Conservation (phyloP, 2,113 vertebrate species). For the Saccopteryx leptura region DNA sequence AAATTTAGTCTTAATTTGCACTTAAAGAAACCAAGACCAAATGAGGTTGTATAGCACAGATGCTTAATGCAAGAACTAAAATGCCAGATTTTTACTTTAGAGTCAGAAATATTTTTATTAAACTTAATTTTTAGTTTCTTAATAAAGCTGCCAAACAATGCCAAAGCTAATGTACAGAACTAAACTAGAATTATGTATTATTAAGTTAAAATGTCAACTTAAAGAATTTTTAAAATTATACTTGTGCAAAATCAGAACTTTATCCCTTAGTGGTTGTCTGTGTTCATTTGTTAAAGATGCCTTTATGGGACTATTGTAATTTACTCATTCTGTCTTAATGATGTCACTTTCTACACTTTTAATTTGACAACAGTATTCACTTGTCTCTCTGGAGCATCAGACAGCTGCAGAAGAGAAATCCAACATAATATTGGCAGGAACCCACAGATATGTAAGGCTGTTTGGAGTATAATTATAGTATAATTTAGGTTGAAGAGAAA, state of each 20-base stretch:
- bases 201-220: background rate
- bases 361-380: slow-evolving; percentile 85
- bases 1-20: background rate
- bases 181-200: background rate
- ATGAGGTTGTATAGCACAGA: background rate
- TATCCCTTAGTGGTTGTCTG: slow-evolving; percentile 48
- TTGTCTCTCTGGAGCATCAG: slow-evolving; percentile 84
- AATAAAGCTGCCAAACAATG: background rate
- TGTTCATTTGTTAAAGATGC: slow-evolving; percentile 65
- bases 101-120: background rate
- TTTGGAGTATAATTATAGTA: slow-evolving; percentile 80
- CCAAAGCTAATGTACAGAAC: background rate
- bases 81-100: background rate
- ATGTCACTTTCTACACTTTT: slow-evolving; percentile 83
- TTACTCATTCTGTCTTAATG: slow-evolving; percentile 83
- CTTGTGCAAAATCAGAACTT: slow-evolving; percentile 20
- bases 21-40: background rate
- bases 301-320: slow-evolving; percentile 70
- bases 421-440: slow-evolving; percentile 82
- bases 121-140: background rate
- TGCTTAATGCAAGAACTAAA: background rate
- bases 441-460: slow-evolving; percentile 78
- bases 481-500: slow-evolving; percentile 87
- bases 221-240: slow-evolving; percentile 43
- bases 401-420: slow-evolving; percentile 85